Evolutionary conservation across 2,888 invertebrate genomes (phyloP), one percentile per base, ranked within the genome.

Genomic region (Dicranocentrus wangi): DNA sequence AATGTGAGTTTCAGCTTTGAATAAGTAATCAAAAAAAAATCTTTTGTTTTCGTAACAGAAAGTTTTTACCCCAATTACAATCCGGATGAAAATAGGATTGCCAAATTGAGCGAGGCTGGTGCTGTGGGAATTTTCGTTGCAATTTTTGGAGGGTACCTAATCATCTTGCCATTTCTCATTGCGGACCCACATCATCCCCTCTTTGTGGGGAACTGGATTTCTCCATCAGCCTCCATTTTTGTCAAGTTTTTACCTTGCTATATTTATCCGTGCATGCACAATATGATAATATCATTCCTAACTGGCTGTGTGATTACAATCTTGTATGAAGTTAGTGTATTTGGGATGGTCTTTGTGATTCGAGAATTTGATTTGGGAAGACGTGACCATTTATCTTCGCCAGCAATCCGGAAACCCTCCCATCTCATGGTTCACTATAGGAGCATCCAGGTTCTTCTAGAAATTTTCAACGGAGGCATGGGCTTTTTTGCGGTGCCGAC

Each of bases 401-500:
- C 8, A 1, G 2, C 0, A 13, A 65, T 15, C 1, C 47, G 28
- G 43, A 19, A 10, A 5, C 27, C 3, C 7, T 42, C 15, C 1
- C 8, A 15, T 0, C 61, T 17, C 21, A 27, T 8, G n/a, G 2
- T 28, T 15, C 43, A 21, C 2, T 78, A 78, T 47, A 23, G 78
- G 21, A 60, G 32, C 0, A 39, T 17, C 15, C 58, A 71, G 7
- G n/a, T 70, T 2, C 17, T 65, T 0, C 70, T 61, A 7, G 27
- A 55, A 17, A 55, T 2, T 2, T 10, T 2, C 2, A n/a, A 21
- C 13, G 7, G 21, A 15, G 3, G 2, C 3, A 21, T 21, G 5
- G 55, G 55, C 2, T 39, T 17, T n/a, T 23, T 70, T n/a, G 2
- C 70, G 1, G 53, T 77, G 15, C 77, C 77, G 1, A 25, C 32